Base-by-base conservation (phyloP, 53 echinoderm and acorn worm species). In the Hippasteria phrygiana region DNA sequence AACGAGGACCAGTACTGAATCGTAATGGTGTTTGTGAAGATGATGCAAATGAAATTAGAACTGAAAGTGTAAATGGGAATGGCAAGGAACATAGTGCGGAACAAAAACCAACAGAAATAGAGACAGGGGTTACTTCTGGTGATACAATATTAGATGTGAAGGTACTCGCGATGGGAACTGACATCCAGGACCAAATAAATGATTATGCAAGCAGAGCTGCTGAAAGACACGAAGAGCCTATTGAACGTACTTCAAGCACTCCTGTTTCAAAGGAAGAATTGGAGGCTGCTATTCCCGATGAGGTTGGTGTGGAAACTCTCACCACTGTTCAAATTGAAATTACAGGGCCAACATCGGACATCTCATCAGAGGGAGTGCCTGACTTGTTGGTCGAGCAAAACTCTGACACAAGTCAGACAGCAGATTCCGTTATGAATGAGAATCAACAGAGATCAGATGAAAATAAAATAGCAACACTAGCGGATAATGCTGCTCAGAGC, bases 241-340 rank as follows among this genome's bases (percentile, higher is more conserved):
- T 7, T 56, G 56, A 74, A n/a, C 24, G 51, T 17, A 55, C 26
- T 50, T 36, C 43, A 54, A 53, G 48, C 1, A 73, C 1, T 28
- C 41, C 7, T 14, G 50, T 47, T 22, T 2, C 22, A 54, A 55
- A 35, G 17, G 74, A 18, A 12, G 51, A 80, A 12, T 18, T 38
- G 1, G 50, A 24, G 1, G 80, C 55, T 32, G 51, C 66, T 40
- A 35, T n/a, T 89, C 38, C 34, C 24, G n/a, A n/a, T n/a, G 80
- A 29, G n/a, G 17, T 50, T 39, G 39, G 32, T 79, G 36, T 71
- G 13, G 64, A 43, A 10, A 26, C 1, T 37, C 33, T 62, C 43
- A 26, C 46, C 41, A 50, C 14, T 18, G 26, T 88, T 77, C 76
- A 63, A 66, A 62, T 88, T 67, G 66, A 88, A 35, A 48, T 35